These are phyloP conservation scores for Clamator glandarius DNA, from an alignment of 2,797 vertebrate species.

Conservation along the genomic window DNA sequence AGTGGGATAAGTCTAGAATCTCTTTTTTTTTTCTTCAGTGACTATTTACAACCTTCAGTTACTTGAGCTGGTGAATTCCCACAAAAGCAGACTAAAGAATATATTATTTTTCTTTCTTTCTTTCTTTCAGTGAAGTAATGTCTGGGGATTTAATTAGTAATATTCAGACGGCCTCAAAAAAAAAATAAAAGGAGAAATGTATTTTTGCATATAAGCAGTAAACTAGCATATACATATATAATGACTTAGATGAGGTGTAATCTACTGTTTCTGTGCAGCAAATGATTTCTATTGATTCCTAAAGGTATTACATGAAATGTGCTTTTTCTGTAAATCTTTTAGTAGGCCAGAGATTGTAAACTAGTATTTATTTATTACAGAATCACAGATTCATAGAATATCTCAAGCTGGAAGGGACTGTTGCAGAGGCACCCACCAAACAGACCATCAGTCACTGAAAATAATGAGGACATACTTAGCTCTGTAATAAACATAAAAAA, in stretches of 20 bases:
- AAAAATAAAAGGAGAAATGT: fast-evolving
- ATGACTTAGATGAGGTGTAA: not conserved
- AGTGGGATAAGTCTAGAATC: not conserved
- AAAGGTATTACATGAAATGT: not conserved
- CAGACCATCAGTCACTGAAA: too few relatives aligned
- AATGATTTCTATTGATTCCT: not conserved
- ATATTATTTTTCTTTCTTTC: too few relatives aligned
- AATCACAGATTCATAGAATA: not conserved
- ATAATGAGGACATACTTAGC: too few relatives aligned
- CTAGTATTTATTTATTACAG: not conserved
- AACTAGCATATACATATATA: not conserved
- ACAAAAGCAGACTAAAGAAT: not conserved
- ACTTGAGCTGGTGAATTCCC: not conserved
- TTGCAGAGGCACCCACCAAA: too few relatives aligned
- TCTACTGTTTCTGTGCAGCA: not conserved
- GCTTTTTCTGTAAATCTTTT: not conserved
- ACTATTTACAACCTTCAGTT: not conserved
- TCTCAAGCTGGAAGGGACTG: not conserved
- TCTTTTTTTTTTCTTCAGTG: not conserved
- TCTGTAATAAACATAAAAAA: too few relatives aligned
- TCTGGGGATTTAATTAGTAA: not conserved
- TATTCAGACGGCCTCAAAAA: not conserved
- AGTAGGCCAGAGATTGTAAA: not conserved
- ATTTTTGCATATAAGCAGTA: not conserved
- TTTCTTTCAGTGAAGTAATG: not conserved